Evolutionary conservation across 2,888 invertebrate species (phyloP), one percentile per base, ranked within the genome.

Genomic region (Panopea generosa): DNA sequence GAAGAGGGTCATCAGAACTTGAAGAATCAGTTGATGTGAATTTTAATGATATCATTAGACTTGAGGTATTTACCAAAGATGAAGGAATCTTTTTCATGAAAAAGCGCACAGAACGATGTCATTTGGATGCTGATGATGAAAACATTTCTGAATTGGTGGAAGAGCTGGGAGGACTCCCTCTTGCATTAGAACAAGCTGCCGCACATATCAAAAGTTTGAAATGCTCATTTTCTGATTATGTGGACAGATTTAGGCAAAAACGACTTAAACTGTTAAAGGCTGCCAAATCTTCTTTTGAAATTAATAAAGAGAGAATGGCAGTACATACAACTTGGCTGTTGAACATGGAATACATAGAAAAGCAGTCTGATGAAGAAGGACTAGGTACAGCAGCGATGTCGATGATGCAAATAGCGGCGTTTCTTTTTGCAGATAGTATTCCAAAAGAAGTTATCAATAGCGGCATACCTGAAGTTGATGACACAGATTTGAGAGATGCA

Each of bases 301-400:
- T 49, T 26, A 22, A 45, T 2, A 60, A 65, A 55, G 52, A 43
- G 18, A 52, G 72, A 2, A 60, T 63, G 2, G 33, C 72, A 9
- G 60, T 77, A 2, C 40, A n/a, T 26, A 77, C 77, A 24, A 72
- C 72, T 14, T 77, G 73, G 72, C 66, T 38, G 3, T 38, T 73
- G 45, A 77, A 77, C 29, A 65, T 77, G 11, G 33, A 33, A 4
- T 33, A 33, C 33, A 33, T 33, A 33, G 6, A 33, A 4, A 33
- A 33, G 11, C 60, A 73, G 53, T 73, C 73, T 1, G 56, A 66
- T n/a, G 62, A 69, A 11, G 65, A 65, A 53, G 61, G 49, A 16
- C 9, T 66, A 11, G 73, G 69, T 24, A 52, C 22, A 1, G 20
- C 66, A 20, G 69, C 66, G 4, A 43, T 43, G 14, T 60, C 26